Conservation (phyloP, 2,888 invertebrate genomes). For the Apotomis capreana region DNA sequence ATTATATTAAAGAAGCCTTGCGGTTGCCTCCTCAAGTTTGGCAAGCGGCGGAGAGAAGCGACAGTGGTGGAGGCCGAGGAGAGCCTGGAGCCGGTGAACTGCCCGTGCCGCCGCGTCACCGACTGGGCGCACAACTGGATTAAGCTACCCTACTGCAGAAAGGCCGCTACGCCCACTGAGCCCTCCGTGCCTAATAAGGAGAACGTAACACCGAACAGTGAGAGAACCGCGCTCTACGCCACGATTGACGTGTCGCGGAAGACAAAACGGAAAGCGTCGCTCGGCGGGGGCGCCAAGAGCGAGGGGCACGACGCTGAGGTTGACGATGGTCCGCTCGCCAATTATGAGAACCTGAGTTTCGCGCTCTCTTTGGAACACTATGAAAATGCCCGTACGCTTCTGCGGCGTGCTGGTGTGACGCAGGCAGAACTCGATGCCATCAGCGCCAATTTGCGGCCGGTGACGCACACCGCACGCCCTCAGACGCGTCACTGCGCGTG, state of each 20-base stretch:
- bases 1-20: conserved; percentile 87
- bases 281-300: conserved; percentile 45
- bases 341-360: conserved; percentile 90
- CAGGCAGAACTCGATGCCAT: conserved; percentile 78
- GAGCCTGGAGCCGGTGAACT: conserved; percentile 65
- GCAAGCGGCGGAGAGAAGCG: conserved; percentile 65
- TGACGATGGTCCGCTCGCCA: conserved; percentile 78
- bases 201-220: conserved; percentile 72
- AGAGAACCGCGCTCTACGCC: conserved; percentile 85
- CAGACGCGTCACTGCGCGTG: conserved; percentile 36
- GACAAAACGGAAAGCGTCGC: conserved; percentile 74
- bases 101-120: conserved; percentile 85
- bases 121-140: conserved; percentile 87
- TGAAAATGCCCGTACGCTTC: conserved; percentile 89
- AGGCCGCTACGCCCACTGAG: conserved; percentile 56
- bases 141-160: conserved; percentile 83
- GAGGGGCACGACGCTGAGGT: conserved; percentile 56
- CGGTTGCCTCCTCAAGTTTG: conserved; percentile 85
- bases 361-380: conserved; percentile 90
- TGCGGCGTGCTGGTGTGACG: conserved; percentile 83
- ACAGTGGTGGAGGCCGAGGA: conserved; percentile 71
- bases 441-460: conserved; percentile 62
- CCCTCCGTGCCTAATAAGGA: conserved; percentile 78
- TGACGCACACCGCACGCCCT: conserved; percentile 65
- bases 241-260: conserved; percentile 87